Conservation (phyloP, 2,113 vertebrate genomes). For the Montifringilla adamsi region DNA sequence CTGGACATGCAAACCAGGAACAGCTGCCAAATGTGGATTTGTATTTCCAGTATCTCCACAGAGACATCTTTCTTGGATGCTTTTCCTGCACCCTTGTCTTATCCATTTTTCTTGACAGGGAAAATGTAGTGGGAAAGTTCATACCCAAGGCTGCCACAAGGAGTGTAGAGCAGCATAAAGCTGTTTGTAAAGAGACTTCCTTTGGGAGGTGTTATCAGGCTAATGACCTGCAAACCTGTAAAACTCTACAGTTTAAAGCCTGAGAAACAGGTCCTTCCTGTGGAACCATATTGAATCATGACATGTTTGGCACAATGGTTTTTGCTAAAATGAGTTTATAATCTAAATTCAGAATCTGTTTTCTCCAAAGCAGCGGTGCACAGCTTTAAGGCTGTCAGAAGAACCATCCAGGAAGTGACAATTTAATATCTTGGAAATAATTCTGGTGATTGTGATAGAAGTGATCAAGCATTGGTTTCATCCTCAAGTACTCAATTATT, state of each 20-base stretch:
- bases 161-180: not conserved
- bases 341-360: conserved; percentile 18
- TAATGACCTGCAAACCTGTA: not conserved
- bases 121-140: not conserved
- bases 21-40: conserved; percentile 65
- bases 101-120: conserved; percentile 16
- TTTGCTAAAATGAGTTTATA: conserved; percentile 10
- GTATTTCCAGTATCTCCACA: conserved; percentile 4
- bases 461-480: not conserved
- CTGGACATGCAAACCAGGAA: conserved; percentile 53
- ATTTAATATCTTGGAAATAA: not conserved
- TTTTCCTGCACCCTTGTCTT: conserved; percentile 5
- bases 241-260: not conserved
- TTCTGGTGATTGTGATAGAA: not conserved
- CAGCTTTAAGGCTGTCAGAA: not conserved
- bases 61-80: conserved; percentile 15
- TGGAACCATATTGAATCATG: not conserved
- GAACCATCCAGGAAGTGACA: not conserved
- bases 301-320: not conserved
- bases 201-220: not conserved
- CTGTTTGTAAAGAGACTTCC: not conserved
- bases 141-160: not conserved
- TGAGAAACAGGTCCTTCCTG: not conserved
- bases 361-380: not conserved
- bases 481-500: not conserved